Evolutionary conservation across 2,113 vertebrate genomes (phyloP), one percentile per base, ranked within the genome.

Genomic region (Psilopsiagon aurifrons): DNA sequence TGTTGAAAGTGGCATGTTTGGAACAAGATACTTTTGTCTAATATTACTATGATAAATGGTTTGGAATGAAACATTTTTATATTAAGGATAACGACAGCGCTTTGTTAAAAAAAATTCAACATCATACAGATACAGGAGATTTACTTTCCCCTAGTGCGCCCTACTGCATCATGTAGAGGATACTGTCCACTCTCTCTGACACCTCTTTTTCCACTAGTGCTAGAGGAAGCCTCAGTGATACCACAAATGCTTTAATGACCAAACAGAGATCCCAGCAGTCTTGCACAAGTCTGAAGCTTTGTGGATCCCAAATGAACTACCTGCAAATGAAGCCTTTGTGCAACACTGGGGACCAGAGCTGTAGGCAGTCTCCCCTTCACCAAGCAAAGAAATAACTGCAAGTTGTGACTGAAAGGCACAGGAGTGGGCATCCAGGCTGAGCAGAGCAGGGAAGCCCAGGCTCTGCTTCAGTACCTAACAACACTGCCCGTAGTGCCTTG

Each of bases 21-120:
- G 87, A 92, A 85, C 81, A 87, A 94, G 94, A 6, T 2, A 15
- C 86, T 85, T 96, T 92, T 94, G 93, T 85, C 90, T 94, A 88
- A 94, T 80, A 66, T 54, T 57, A 66, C 87, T 76, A 80, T 47
- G 90, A 83, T 70, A 93, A 96, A 60, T 23, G 62, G 52, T 84
- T 94, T 91, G 66, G 77, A 94, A 91, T 74, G 44, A 95, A 95
- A 92, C 66, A 86, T 47, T 92, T 94, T 92, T 92, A n/a, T 88
- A 83, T 78, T 78, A 82, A 95, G 62, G 55, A 85, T 60, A 91
- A 91, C 52, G 69, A 84, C 51, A 88, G 78, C 3, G 0, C 75
- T 95, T 90, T 79, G 83, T 83, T 79, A 54, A 95, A 91, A 51
- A 49, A 81, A 78, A 92, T 10, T 47, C 59, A 80, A 16, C 10